A percentile compares a stretch with the other conserved stretches of the same genome.
Evolutionary conservation across 1,140 invertebrate species (phyloP).

Genomic region (Araneus ventricosus): DNA sequence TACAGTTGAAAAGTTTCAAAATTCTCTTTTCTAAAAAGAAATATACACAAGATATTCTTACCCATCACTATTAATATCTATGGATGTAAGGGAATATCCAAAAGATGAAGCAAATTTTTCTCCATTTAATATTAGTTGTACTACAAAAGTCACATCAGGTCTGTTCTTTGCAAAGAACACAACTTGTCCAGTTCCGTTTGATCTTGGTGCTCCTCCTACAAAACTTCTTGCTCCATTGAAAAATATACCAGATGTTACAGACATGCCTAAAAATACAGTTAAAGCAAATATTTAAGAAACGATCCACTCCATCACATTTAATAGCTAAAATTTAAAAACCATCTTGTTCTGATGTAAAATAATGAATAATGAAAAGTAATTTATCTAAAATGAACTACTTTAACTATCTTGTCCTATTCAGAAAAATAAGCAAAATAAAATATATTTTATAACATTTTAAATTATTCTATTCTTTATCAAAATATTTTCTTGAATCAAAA

Average conservation of each 20-base stretch:
- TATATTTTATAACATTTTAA: too few species aligned
- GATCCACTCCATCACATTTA: too few species aligned
- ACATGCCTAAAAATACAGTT: conserved; percentile 86
- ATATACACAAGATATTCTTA: conserved; percentile 80
- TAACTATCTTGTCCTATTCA: too few species aligned
- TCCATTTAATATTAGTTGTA: conserved; percentile 76
- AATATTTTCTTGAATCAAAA: too few species aligned
- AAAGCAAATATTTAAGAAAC: too few species aligned
- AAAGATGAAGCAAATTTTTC: conserved; percentile 83
- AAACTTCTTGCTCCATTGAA: conserved; percentile 83
- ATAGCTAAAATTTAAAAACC: too few species aligned
- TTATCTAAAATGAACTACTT: too few species aligned
- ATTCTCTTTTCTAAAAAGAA: not conserved
- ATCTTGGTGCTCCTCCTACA: conserved; percentile 91
- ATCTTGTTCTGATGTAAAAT: too few species aligned
- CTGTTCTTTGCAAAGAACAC: conserved; percentile 85
- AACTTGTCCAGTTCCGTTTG: conserved; percentile 92
- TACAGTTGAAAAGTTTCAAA: not conserved
- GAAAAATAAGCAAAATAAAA: too few species aligned
- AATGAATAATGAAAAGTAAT: too few species aligned
- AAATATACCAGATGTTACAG: conserved; percentile 90
- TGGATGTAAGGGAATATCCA: conserved; percentile 91
- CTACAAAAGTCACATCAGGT: conserved; percentile 78
- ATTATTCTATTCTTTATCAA: too few species aligned
- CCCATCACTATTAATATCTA: conserved; percentile 93